Evolutionary conservation across 2,113 vertebrate genomes (phyloP).

Genomic region (Progne subis): DNA sequence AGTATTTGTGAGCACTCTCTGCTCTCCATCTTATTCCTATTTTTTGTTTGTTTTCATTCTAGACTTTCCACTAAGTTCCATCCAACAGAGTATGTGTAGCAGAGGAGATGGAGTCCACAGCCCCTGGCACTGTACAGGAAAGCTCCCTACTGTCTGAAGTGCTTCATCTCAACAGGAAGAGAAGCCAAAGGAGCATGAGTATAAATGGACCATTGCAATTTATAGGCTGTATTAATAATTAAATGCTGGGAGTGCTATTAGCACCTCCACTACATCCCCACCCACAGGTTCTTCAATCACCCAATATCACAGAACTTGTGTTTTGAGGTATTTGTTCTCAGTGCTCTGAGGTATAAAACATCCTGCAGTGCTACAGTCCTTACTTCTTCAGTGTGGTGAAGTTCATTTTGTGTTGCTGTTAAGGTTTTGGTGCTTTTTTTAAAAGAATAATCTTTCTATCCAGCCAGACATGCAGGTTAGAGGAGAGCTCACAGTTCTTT

Average conservation of each 20-base stretch:
- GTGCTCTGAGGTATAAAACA: neutral
- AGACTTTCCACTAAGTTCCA: neutral
- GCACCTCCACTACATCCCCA: neutral
- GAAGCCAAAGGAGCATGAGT: neutral
- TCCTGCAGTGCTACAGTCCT: neutral
- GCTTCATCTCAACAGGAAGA: neutral
- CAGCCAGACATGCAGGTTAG: neutral
- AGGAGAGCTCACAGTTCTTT: neutral
- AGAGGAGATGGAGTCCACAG: neutral
- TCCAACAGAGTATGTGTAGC: neutral
- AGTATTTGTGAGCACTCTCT: neutral
- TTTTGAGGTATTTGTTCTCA: neutral
- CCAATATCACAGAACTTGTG: neutral
- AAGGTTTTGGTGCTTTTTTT: neutral
- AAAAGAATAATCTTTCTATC: neutral
- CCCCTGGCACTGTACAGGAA: neutral
- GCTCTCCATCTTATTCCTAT: neutral
- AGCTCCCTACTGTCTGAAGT: neutral
- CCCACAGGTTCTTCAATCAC: neutral
- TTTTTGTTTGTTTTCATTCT: neutral
- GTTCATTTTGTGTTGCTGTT: neutral
- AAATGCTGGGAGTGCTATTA: neutral
- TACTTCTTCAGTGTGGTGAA: neutral
- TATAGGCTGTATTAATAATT: constrained; percentile 29
- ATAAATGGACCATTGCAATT: neutral